Base-by-base conservation (phyloP, 23 tunicate genomes). In the Trididemnum clinides region DNA sequence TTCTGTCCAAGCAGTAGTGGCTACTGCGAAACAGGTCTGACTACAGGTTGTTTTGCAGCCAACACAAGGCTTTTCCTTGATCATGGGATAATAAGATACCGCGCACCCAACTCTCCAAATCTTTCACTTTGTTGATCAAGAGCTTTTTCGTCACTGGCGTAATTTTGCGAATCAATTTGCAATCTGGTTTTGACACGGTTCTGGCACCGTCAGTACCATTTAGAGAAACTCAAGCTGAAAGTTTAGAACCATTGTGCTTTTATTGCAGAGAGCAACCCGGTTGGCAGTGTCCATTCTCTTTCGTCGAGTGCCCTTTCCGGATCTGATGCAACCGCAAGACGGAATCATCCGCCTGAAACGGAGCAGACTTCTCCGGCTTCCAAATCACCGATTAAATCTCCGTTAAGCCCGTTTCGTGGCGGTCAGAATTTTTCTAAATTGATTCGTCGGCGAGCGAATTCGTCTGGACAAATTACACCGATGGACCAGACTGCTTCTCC, bases 281-380 rank as follows among this genome's bases (percentile, higher is more conserved):
- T 2, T 29, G 90, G 64, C 32, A 77, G 83, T 49, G 54, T 76
- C 27, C 84, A 77, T 36, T 86, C 88, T 50, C 33, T 84, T 1
- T 50, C 88, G 33, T 86, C 90, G 19, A 77, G 90, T 65, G 90
- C 90, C 69, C 29, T 78, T n/a, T 86, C 84, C 31, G 89, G 83
- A 3, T 6, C 69, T 23, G 83, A 62, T 62, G 20, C 64, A 18
- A 57, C 62, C 29, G 25, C 23, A 1, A 51, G 49, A 31, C 37
- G 1, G 31, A 36, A 72, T 19, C 33, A 12, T 50, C 36, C 20
- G 28, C 21, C 83, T 18, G 66, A 78, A 5, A 3, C 7, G n/a
- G 19, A 29, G 5, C 18, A 1, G 39, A 27, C 49, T 21, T 44
- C 87, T 3, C 85, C 34, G 35, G 33, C 32, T 21, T 39, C 87